A percentile compares a stretch with the other conserved stretches of the same genome.
phyloP scores from a whole-genome alignment of 2,797 vertebrate genomes.

The Acanthurus tractus region DNA sequence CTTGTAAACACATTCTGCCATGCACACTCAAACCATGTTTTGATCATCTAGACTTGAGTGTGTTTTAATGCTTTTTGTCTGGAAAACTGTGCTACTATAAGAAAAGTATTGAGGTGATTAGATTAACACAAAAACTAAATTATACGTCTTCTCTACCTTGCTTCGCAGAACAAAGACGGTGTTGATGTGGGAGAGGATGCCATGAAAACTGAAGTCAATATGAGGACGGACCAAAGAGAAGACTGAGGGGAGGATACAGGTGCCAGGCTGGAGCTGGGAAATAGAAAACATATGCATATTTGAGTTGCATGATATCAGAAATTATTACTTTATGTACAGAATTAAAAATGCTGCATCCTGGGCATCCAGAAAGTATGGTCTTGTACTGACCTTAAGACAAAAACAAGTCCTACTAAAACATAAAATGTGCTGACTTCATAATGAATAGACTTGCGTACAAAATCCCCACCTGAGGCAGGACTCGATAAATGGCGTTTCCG shows the following conservation, averaged over 20 bases:
- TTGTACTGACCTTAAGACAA: not conserved
- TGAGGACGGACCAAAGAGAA: constrained; percentile 98
- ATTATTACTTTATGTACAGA: not conserved
- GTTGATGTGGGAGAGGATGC: constrained; percentile 99
- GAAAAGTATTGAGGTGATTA: not conserved
- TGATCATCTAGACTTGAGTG: constrained; percentile 14
- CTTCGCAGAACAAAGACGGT: constrained; percentile 97
- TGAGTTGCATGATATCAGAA: constrained; percentile 15
- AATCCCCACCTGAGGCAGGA: constrained; percentile 93
- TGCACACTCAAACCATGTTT: constrained; percentile 6
- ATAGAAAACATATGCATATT: constrained; percentile 24
- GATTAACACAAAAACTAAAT: not conserved
- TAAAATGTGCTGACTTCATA: constrained; percentile 6
- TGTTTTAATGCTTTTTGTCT: not conserved
- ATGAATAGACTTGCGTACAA: not conserved
- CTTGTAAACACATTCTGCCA: constrained; percentile 26
- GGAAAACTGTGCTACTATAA: no score
- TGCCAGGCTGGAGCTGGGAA: constrained; percentile 94
- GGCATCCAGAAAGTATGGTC: not conserved
- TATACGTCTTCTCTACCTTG: constrained; percentile 88
- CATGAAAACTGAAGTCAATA: constrained; percentile 98
- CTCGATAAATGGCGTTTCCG: constrained; percentile 97
- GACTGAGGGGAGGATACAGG: constrained; percentile 94
- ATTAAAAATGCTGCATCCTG: not conserved
- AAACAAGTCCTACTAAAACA: constrained; percentile 3